These are phyloP conservation scores for Corythoichthys intestinalis DNA, from an alignment of 2,113 vertebrate genomes.

Conservation along the genomic window DNA sequence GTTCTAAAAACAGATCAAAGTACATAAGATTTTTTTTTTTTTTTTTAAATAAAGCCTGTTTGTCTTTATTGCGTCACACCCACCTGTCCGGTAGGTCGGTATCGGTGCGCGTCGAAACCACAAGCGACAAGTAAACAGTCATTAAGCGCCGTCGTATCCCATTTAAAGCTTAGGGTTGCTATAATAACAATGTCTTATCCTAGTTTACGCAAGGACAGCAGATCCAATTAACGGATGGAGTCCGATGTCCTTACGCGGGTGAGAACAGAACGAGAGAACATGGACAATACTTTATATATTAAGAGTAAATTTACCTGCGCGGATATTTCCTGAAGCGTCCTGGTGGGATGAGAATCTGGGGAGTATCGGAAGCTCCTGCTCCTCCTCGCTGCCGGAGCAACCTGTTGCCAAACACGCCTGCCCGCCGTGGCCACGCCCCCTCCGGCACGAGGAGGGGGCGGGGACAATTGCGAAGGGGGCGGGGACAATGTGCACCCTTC, in stretches of 20 bases:
- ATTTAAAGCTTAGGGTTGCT: slow-evolving; percentile 30
- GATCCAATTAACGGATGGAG: slow-evolving; percentile 51
- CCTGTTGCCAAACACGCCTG: slow-evolving; percentile 66
- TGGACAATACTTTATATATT: background rate
- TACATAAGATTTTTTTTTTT: background rate
- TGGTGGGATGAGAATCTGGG: slow-evolving; percentile 22
- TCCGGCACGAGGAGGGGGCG: background rate
- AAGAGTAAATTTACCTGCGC: background rate
- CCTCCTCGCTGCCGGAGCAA: slow-evolving; percentile 45
- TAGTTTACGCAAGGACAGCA: slow-evolving; percentile 53
- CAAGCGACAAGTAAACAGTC: slow-evolving; percentile 33
- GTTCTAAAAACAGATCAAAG: background rate
- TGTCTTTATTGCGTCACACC: slow-evolving; percentile 64
- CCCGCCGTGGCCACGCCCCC: background rate
- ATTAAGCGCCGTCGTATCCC: slow-evolving; percentile 19
- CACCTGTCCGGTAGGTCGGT: slow-evolving; percentile 65
- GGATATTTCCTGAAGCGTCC: background rate
- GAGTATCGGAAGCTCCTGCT: background rate
- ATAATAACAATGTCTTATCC: slow-evolving; percentile 45
- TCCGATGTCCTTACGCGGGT: background rate
- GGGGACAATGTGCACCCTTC: background rate
- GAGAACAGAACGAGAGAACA: background rate
- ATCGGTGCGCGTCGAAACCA: slow-evolving; percentile 71
- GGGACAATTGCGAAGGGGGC: background rate
- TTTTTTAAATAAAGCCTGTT: background rate